Conservation (phyloP, 1,140 invertebrate genomes). For the Delia radicum region DNA sequence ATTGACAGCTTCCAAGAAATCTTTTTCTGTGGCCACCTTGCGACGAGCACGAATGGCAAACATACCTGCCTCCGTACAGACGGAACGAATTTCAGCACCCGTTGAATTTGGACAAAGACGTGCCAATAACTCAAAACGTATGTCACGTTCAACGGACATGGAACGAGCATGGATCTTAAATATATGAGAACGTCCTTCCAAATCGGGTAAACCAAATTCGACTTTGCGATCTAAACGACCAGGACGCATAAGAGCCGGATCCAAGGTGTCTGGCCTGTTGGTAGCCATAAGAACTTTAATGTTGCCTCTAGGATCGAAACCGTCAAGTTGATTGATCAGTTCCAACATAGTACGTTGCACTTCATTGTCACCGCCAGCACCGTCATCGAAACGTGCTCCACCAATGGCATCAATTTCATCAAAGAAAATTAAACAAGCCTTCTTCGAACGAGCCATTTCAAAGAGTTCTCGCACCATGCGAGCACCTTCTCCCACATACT, state of each 20-base stretch:
- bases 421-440: slow-evolving; percentile 98
- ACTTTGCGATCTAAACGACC: no score
- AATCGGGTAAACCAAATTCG: no score
- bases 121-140: slow-evolving; percentile 95
- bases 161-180: slow-evolving; percentile 98
- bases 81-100: slow-evolving; percentile 94
- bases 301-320: no score
- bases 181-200: slow-evolving; percentile 92
- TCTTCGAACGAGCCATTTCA: slow-evolving; percentile 99
- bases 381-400: slow-evolving; percentile 95
- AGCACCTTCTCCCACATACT: slow-evolving; percentile 99
- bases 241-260: no score
- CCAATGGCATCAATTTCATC: no score
- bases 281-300: no score
- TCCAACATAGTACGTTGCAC: no score
- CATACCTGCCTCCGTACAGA: slow-evolving; percentile 99
- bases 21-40: slow-evolving; percentile 99
- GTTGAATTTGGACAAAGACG: slow-evolving; percentile 97
- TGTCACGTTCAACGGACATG: slow-evolving; percentile 98
- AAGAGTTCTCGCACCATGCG: slow-evolving; percentile 99
- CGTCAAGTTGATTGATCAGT: no score
- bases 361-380: no score
- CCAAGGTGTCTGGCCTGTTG: no score
- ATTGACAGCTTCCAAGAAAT: slow-evolving; percentile 98
- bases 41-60: slow-evolving; percentile 97